Percentiles rank a stretch among this genome's conserved stretches.
phyloP scores from a whole-genome alignment of 2,888 invertebrate genomes.

The Plagodis pulveraria region DNA sequence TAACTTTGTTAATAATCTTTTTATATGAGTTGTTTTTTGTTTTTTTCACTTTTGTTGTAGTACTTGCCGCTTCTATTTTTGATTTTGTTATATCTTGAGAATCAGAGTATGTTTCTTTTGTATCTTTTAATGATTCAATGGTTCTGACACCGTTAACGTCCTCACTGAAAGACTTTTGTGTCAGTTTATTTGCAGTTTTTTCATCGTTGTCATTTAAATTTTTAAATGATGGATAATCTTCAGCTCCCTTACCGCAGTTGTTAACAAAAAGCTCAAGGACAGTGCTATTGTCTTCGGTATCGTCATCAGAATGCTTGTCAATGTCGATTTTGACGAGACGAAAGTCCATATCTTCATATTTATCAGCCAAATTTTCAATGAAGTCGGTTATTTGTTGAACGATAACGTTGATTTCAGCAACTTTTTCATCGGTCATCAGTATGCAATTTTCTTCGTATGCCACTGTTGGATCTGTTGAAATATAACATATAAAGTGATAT shows the following conservation, averaged over 20 bases:
- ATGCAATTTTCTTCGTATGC: slow-evolving; percentile 5
- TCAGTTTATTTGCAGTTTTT: not conserved
- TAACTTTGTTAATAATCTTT: not conserved
- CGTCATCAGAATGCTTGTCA: not conserved
- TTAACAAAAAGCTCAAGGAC: slow-evolving; percentile 5
- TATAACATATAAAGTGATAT: no score
- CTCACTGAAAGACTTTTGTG: not conserved
- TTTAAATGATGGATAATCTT: no score
- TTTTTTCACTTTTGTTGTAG: not conserved
- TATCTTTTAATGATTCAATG: not conserved
- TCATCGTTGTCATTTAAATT: not conserved
- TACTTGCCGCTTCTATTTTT: not conserved
- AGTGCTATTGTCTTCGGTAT: not conserved
- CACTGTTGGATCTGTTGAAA: not conserved
- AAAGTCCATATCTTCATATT: not conserved
- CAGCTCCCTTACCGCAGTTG: slow-evolving; percentile 2
- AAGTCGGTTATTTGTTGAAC: slow-evolving; percentile 1
- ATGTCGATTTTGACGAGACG: slow-evolving; percentile 4
- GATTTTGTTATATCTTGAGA: not conserved
- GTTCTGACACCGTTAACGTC: not conserved
- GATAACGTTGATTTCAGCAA: slow-evolving; percentile 3
- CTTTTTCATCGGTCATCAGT: not conserved
- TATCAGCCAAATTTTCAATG: not conserved
- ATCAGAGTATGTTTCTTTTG: not conserved
- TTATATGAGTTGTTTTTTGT: not conserved